Conservation (phyloP, 2,797 vertebrate genomes). For the Agapornis canus region DNA sequence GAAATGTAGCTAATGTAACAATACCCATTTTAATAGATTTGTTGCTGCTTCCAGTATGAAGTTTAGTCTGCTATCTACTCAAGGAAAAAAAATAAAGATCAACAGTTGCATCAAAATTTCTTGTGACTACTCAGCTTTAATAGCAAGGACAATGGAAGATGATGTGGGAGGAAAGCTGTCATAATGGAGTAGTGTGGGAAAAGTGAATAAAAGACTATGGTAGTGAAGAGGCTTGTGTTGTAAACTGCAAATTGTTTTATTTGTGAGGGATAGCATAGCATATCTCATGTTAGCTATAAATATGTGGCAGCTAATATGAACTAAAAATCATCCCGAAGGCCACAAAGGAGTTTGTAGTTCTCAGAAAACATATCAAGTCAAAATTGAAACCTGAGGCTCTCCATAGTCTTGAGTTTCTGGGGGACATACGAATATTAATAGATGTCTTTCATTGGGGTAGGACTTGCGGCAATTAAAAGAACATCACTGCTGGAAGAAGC, state of each 20-base stretch:
- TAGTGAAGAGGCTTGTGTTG: neutral
- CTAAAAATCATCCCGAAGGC: constrained; percentile 3
- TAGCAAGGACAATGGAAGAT: neutral
- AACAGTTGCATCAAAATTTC: neutral
- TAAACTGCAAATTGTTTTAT: neutral
- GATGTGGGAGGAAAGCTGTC: constrained; percentile 5
- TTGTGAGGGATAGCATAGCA: neutral
- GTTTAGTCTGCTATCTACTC: neutral
- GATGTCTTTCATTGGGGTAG: constrained; percentile 73
- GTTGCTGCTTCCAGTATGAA: neutral
- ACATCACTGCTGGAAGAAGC: constrained; percentile 65
- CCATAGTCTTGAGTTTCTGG: constrained; percentile 23
- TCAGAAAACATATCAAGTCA: neutral
- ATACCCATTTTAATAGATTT: neutral
- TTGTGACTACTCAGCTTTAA: neutral
- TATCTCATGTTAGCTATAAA: neutral
- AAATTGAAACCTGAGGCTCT: constrained; percentile 39
- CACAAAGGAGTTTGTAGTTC: neutral
- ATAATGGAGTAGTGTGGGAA: neutral
- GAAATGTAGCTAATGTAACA: neutral
- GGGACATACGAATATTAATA: constrained; percentile 60
- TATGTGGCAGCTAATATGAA: neutral
- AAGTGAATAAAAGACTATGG: neutral
- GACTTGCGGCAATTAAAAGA: constrained; percentile 66
- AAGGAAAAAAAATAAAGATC: neutral